Evolutionary conservation across 2,888 invertebrate species (phyloP), one percentile per base, ranked within the genome.

Genomic region (Eupithecia subumbrata): DNA sequence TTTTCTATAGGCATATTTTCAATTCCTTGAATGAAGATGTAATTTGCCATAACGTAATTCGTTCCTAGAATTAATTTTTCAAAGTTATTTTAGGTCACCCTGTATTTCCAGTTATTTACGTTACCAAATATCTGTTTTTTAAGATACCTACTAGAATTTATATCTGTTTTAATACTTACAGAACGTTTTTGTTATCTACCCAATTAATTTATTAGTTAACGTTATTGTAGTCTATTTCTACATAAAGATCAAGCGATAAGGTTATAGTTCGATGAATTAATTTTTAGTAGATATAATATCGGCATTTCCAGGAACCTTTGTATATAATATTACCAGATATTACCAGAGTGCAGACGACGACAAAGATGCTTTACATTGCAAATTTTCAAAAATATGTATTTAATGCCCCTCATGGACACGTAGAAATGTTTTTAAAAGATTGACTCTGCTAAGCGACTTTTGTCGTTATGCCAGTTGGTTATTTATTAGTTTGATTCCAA

Each of bases 81-180:
- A 34, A 37, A 68, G 22, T 43, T 76, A 68, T 67, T n/a, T 74
- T 70, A 14, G 16, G 22, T 76, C 76, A 78, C 78, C 77, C 78
- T 79, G 79, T 79, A 74, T 69, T 72, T 74, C 72, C 67, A 71
- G 68, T 78, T 80, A 89, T 90, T 88, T 90, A 88, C 88, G 90
- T 91, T 91, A 91, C 91, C 91, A 91, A 91, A 91, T 90, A 89
- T 85, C 80, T 83, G 43, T 69, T 63, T 67, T 43, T 66, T 66
- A 37, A 9, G 34, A 34, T 66, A 66, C 66, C 18, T 66, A n/a
- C 9, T 37, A 64, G 34, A 18, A 37, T 43, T 3, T 18, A 18
- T 37, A 66, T n/a, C n/a, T 52, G n/a, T 52, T 63, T 30, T 30
- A 16, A 30, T 16, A 60, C 25, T 52, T 52, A 56, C 22, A 56